Evolutionary conservation across 2,113 vertebrate species (phyloP).

Genomic region (Bostrychus sinensis): DNA sequence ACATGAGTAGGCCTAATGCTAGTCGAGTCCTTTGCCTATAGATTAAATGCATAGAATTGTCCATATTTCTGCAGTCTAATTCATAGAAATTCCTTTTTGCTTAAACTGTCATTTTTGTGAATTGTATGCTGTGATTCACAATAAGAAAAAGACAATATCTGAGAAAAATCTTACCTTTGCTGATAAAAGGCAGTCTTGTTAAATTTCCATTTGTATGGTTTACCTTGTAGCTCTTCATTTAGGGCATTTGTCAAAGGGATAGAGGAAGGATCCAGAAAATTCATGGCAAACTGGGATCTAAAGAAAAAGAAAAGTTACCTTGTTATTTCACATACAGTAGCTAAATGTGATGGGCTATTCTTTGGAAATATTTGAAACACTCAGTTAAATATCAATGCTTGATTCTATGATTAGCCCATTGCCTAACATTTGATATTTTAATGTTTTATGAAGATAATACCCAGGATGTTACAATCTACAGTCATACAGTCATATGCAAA

Average conservation of each 20-base stretch:
- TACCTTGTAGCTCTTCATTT: slow-evolving; percentile 91
- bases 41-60: not conserved
- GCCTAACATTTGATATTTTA: too few species aligned
- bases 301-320: not conserved
- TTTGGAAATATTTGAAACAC: too few species aligned
- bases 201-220: slow-evolving; percentile 91
- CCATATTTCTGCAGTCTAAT: too few species aligned
- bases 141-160: too few species aligned
- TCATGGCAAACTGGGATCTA: slow-evolving; percentile 97
- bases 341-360: not conserved
- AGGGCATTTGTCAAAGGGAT: slow-evolving; percentile 89
- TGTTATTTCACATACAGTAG: not conserved
- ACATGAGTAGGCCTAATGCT: not conserved
- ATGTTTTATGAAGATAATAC: too few species aligned
- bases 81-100: too few species aligned
- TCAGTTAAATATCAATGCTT: too few species aligned
- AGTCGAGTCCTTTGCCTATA: not conserved
- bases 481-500: too few species aligned
- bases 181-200: slow-evolving; percentile 90
- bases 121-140: too few species aligned
- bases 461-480: too few species aligned
- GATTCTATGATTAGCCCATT: too few species aligned
- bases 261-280: slow-evolving; percentile 96
- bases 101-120: too few species aligned
- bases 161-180: slow-evolving; percentile 83